Base-by-base conservation (phyloP, 2,888 invertebrate genomes). In the Linnaemya tessellans region DNA sequence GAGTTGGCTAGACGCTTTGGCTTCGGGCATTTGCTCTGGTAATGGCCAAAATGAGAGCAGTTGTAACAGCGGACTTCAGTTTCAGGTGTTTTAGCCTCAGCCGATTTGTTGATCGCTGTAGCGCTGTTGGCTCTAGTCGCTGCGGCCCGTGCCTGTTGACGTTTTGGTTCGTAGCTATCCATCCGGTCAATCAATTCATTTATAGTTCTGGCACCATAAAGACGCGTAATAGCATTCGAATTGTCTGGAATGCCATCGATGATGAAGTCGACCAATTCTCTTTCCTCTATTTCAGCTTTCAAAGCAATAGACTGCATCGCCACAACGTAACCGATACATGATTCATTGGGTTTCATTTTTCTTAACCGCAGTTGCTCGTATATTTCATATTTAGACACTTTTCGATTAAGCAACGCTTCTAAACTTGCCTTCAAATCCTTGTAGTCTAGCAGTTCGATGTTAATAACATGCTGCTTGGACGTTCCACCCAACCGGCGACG, bases 231-330 rank as follows among this genome's bases (percentile, higher is more conserved):
- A 22, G 35, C 71, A 54, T 73, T 75, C 20, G 71, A 73, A 30
- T 46, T 79, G 49, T 86, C 84, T 11, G 84, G 54, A 4, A 86
- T 82, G 7, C n/a, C n/a, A n/a, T n/a, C n/a, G n/a, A n/a, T n/a
- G n/a, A n/a, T n/a, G n/a, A n/a, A n/a, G n/a, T n/a, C 75, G n/a
- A 85, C 73, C 65, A 82, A 30, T 58, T 82, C 85, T 35, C 38
- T 30, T 30, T 80, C 71, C 5, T 43, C 41, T 35, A 77, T 77
- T 15, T 84, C 73, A 9, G 73, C 22, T 30, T 80, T 35, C 43
- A 46, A 30, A 43, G 80, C 84, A 58, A 79, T 79, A 41, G 78
- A 73, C 51, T 79, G 73, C 78, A 83, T 79, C 13, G 78, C 73
- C 18, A 79, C 78, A 18, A 73, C 73, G 49, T 81, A 84, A 43